Evolutionary conservation across 2,797 vertebrate genomes (phyloP).

Genomic region (Knipowitschia caucasica): DNA sequence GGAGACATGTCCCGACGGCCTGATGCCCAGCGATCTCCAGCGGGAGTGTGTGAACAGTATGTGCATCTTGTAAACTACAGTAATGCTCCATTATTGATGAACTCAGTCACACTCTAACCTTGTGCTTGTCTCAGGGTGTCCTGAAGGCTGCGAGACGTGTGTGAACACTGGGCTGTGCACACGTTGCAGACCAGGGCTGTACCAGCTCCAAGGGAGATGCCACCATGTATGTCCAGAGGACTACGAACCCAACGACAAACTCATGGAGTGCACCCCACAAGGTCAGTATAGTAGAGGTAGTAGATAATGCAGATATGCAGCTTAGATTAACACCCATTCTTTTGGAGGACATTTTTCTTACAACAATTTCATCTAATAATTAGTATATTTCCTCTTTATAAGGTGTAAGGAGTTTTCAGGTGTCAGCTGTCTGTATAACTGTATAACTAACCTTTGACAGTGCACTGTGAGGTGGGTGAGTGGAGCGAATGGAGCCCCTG

Average conservation of each 20-base stretch:
- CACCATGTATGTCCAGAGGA: conserved; percentile 90
- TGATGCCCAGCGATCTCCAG: conserved; percentile 86
- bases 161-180: conserved; percentile 90
- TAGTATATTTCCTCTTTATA: not conserved
- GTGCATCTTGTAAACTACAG: conserved; percentile 33
- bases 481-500: conserved; percentile 94
- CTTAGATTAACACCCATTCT: not conserved
- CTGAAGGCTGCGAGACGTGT: conserved; percentile 91
- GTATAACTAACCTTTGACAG: conserved; percentile 64
- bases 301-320: conserved; percentile 1
- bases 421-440: not conserved
- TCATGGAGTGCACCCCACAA: conserved; percentile 87
- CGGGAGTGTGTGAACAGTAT: conserved; percentile 87
- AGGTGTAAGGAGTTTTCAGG: not conserved
- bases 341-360: not conserved
- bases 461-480: conserved; percentile 90
- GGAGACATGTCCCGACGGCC: conserved; percentile 91
- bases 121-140: conserved; percentile 81
- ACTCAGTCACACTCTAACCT: not conserved
- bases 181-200: conserved; percentile 87
- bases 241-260: conserved; percentile 87
- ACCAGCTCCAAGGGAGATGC: conserved; percentile 89
- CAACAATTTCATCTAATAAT: not conserved
- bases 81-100: not conserved
- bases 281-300: conserved; percentile 83